Evolutionary conservation across 2,797 vertebrate species (phyloP).

Genomic region (Moxostoma hubbsi): DNA sequence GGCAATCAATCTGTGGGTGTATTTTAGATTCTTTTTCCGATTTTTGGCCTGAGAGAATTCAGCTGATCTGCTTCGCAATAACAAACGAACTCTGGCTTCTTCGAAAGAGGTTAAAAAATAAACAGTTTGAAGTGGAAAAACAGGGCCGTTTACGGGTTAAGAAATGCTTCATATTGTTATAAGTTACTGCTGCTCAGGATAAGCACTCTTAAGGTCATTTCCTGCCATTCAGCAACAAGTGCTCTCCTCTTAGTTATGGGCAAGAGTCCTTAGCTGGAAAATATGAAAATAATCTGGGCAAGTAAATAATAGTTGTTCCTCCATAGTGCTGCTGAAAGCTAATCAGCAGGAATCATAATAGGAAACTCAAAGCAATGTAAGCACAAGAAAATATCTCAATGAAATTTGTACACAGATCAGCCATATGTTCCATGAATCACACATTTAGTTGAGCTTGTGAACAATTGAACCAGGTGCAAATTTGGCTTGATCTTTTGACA

Average conservation of each 20-base stretch:
- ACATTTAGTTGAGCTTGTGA: too few species aligned
- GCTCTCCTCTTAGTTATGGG: constrained; percentile 74
- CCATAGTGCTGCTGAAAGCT: constrained; percentile 58
- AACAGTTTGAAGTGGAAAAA: constrained; percentile 57
- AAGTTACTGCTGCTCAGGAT: constrained; percentile 66
- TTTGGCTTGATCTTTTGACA: too few species aligned
- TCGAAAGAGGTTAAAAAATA: constrained; percentile 55
- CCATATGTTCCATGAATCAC: too few species aligned
- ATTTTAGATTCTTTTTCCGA: constrained; percentile 42
- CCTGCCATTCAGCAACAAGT: constrained; percentile 77
- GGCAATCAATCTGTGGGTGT: constrained; percentile 48
- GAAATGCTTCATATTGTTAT: constrained; percentile 63
- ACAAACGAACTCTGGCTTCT: constrained; percentile 41
- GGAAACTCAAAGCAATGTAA: constrained; percentile 73
- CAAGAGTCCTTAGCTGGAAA: constrained; percentile 68
- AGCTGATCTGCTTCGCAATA: constrained; percentile 54
- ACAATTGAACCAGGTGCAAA: too few species aligned
- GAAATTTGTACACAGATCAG: constrained; percentile 33
- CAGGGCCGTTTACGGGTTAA: constrained; percentile 57
- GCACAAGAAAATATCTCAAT: constrained; percentile 62
- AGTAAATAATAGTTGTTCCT: constrained; percentile 47
- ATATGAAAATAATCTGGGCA: constrained; percentile 52
- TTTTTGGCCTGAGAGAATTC: constrained; percentile 43
- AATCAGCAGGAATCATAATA: constrained; percentile 66
- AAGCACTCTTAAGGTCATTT: constrained; percentile 71